Evolutionary conservation across 2,113 vertebrate genomes (phyloP).

Genomic region (Mus pahari): DNA sequence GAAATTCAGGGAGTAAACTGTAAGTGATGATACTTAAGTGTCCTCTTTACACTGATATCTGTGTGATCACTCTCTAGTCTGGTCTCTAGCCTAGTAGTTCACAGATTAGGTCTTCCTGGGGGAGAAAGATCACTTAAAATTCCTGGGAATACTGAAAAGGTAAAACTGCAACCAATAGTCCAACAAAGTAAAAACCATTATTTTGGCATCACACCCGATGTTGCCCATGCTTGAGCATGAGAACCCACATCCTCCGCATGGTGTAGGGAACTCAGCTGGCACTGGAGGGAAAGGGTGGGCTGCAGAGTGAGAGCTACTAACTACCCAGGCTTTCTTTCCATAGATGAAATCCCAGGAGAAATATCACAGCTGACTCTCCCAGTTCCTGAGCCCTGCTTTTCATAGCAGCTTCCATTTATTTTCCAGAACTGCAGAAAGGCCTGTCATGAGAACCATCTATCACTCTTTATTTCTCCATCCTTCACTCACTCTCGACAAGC

Average conservation of each 20-base stretch:
- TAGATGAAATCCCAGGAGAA: not conserved
- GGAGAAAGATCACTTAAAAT: not conserved
- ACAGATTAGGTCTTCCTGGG: not conserved
- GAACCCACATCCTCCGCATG: not conserved
- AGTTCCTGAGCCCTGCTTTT: not conserved
- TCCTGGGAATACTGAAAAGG: not conserved
- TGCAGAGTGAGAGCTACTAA: not conserved
- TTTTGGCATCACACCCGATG: too few relatives aligned
- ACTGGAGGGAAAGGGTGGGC: not conserved
- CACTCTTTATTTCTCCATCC: fast-evolving
- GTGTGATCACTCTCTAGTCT: not conserved
- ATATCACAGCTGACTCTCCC: not conserved
- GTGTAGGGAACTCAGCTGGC: not conserved
- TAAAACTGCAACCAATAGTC: too few relatives aligned
- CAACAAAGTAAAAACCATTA: not conserved
- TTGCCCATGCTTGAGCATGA: not conserved
- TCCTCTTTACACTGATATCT: not conserved
- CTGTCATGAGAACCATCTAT: not conserved
- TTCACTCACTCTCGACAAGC: fast-evolving
- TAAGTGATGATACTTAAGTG: not conserved
- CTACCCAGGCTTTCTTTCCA: not conserved
- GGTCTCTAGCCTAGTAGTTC: too few relatives aligned
- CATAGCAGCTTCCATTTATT: not conserved
- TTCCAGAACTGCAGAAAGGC: not conserved
- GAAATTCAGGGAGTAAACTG: not conserved